Conservation (phyloP, 2,113 vertebrate species). For the Haplotaxodon microlepis region DNA sequence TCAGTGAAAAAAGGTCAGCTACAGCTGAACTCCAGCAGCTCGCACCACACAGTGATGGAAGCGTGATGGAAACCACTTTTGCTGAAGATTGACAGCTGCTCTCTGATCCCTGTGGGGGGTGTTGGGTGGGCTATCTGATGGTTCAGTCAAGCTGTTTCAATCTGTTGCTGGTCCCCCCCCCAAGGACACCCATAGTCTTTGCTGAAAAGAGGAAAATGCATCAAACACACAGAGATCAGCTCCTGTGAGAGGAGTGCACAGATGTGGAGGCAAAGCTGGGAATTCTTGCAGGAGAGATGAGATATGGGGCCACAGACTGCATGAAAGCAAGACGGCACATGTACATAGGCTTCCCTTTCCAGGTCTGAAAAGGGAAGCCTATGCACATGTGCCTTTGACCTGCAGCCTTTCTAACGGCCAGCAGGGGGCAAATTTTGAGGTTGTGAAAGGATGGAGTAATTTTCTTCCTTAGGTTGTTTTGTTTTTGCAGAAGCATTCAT, state of each 20-base stretch:
- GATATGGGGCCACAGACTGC: not conserved
- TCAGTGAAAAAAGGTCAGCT: conserved; percentile 17
- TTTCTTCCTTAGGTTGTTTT: not conserved
- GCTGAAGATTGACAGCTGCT: not conserved
- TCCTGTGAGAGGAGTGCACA: not conserved
- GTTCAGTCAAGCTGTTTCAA: not conserved
- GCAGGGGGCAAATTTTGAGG: not conserved
- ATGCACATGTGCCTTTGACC: not conserved
- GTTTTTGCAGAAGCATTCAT: not conserved
- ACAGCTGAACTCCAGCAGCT: not conserved
- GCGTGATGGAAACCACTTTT: not conserved
- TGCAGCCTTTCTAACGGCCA: not conserved
- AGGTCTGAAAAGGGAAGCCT: not conserved
- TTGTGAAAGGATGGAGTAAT: not conserved
- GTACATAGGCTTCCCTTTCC: not conserved
- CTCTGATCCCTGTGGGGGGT: not conserved
- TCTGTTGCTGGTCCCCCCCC: not conserved
- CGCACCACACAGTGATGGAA: not conserved
- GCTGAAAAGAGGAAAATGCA: not conserved
- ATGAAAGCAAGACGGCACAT: not conserved
- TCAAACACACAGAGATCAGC: not conserved
- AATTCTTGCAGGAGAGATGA: not conserved
- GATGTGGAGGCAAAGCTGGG: not conserved
- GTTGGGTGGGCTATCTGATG: not conserved
- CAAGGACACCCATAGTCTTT: not conserved